These are phyloP conservation scores for Oophaga sylvatica DNA, from an alignment of 2,797 vertebrate species.

Conservation along the genomic window DNA sequence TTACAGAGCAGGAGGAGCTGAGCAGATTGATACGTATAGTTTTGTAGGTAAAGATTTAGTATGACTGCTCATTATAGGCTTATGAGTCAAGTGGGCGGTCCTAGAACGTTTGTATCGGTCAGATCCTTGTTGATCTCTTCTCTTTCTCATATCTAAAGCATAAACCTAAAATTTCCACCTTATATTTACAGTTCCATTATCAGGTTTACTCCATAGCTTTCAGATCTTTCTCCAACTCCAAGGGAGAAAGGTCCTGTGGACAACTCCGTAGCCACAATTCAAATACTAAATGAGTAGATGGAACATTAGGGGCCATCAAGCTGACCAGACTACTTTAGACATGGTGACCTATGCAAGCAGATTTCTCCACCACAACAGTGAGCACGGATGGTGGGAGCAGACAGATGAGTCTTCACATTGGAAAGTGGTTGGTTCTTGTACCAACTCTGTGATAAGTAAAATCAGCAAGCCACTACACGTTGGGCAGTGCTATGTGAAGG, in stretches of 20 bases:
- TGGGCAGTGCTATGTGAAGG: neutral
- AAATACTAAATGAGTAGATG: neutral
- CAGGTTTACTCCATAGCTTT: neutral
- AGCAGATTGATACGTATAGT: too few relatives aligned
- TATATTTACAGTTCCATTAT: neutral
- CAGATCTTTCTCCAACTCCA: neutral
- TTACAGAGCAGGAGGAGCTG: too few relatives aligned
- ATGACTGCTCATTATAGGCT: too few relatives aligned
- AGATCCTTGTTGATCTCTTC: neutral
- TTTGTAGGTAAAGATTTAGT: too few relatives aligned
- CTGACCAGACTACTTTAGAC: neutral
- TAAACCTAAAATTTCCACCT: neutral
- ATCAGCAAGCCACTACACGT: neutral
- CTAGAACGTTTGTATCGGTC: too few relatives aligned
- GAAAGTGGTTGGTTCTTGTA: neutral
- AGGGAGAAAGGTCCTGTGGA: neutral
- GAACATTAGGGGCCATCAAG: neutral
- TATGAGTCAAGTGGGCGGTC: too few relatives aligned
- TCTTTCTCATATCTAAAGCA: neutral
- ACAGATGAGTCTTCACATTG: too few relatives aligned
- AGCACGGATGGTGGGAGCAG: too few relatives aligned
- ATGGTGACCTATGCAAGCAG: neutral
- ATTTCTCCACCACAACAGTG: neutral
- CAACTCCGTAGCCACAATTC: neutral
- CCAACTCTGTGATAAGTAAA: neutral